These are phyloP conservation scores for Phyllotis vaccarum DNA, from an alignment of 2,797 vertebrate species.

Conservation along the genomic window DNA sequence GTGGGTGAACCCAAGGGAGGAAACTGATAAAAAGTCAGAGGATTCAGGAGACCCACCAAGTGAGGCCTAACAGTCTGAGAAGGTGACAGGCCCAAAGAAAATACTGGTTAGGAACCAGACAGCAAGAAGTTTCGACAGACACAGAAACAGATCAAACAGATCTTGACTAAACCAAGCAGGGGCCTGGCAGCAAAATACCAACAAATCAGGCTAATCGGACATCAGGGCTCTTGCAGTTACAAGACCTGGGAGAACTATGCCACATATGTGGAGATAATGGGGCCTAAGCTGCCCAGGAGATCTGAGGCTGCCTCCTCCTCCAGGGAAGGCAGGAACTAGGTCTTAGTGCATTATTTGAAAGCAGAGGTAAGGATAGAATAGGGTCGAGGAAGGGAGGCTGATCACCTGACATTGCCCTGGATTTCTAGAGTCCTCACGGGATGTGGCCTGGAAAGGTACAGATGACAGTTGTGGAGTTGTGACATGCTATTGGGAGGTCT, in stretches of 20 bases:
- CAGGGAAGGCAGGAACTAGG: background rate
- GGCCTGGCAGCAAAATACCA: background rate
- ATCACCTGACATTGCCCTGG: background rate
- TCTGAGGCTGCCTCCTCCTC: background rate
- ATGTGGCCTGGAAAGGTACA: background rate
- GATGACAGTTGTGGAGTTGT: background rate
- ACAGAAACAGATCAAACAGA: background rate
- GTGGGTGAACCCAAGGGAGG: background rate
- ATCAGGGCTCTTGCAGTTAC: background rate
- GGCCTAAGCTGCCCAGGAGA: background rate
- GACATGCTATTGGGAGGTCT: background rate
- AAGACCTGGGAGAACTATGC: background rate
- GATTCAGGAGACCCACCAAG: background rate
- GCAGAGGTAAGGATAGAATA: background rate
- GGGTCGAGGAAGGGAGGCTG: fast-evolving
- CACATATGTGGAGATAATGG: background rate
- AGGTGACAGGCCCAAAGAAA: background rate
- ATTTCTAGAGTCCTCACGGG: background rate
- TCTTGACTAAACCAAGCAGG: background rate
- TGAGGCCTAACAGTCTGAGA: background rate
- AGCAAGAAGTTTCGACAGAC: background rate
- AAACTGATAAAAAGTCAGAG: background rate
- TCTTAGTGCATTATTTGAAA: background rate
- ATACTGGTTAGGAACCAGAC: background rate
- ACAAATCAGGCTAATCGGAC: background rate